Evolutionary conservation across 2,797 vertebrate genomes (phyloP), one percentile per base, ranked within the genome.

Genomic region (Sebastes vulpes): DNA sequence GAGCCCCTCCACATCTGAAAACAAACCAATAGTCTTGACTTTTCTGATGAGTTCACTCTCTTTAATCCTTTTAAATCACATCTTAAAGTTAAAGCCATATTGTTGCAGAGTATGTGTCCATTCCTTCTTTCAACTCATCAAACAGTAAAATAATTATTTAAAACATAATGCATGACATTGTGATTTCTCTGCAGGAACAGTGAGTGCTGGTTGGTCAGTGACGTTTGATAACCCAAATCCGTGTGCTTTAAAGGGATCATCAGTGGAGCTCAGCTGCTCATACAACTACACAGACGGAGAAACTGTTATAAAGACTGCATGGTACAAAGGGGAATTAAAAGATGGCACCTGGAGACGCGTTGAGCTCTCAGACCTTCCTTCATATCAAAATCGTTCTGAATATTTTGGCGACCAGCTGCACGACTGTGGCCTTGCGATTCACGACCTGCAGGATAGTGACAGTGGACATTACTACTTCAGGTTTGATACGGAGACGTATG

Each of bases 381-480:
- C 50, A 2, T 81, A 73, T 73, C 10, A 31, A 2, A 65, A 66
- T 66, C 86, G 75, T 4, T 53, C 10, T 18, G 57, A 79, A 70
- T 88, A 88, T 71, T 7, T 77, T 0, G 86, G 89, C 0, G 82
- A 92, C 72, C 53, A 3, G 14, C 35, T 3, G 35, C 74, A 85
- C 6, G 6, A 76, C 86, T 91, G 89, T 4, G 64, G 64, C 66
- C 66, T 92, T 77, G 67, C 14, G 3, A 61, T 90, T 32, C 72
- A 79, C 32, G 31, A 90, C 35, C 31, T 92, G 25, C 76, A 60
- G 57, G 64, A 48, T 0, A 9, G 23, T 3, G 89, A 92, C 89
- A 28, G 3, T 1, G 89, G 87, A 66, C 3, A 83, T 81, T 90
- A 90, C 69, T 87, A 74, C 84, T 91, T 88, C 65, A 61, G 65